Evolutionary conservation across 2,888 invertebrate genomes (phyloP).

Genomic region (Nemotelus pantherinus): DNA sequence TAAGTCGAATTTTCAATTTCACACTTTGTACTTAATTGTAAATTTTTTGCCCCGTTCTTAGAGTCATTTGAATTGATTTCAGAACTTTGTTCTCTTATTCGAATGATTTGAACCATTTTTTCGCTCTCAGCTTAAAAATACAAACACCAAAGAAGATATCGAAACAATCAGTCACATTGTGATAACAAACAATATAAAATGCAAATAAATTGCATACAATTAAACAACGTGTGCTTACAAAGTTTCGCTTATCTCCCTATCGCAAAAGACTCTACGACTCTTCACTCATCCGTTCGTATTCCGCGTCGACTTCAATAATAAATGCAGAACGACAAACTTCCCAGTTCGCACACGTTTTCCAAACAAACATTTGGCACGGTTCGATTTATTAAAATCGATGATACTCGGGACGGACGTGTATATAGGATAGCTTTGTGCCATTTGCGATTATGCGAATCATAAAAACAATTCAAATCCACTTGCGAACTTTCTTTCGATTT

Average conservation of each 20-base stretch:
- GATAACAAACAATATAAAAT: constrained; percentile 32
- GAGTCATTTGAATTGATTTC: no score
- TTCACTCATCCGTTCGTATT: background rate
- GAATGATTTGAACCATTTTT: no score
- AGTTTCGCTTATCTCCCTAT: background rate
- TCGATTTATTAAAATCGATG: constrained; percentile 35
- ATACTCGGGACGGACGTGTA: constrained; percentile 3
- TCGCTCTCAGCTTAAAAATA: no score
- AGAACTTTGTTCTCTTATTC: no score
- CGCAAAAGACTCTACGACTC: no score
- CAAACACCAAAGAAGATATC: no score
- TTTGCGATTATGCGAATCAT: constrained; percentile 35
- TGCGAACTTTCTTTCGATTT: background rate
- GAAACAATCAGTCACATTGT: background rate
- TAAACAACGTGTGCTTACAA: background rate
- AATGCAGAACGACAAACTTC: background rate
- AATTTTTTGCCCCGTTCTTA: no score
- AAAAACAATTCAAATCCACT: constrained; percentile 36
- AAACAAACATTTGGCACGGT: constrained; percentile 34
- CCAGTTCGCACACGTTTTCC: background rate
- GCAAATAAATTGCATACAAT: constrained; percentile 34
- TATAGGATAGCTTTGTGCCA: constrained; percentile 11
- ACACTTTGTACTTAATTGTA: no score
- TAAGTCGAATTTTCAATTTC: no score
- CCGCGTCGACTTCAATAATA: background rate